Conservation (phyloP, 2,888 invertebrate genomes). For the Drosophila melanosoma region DNA sequence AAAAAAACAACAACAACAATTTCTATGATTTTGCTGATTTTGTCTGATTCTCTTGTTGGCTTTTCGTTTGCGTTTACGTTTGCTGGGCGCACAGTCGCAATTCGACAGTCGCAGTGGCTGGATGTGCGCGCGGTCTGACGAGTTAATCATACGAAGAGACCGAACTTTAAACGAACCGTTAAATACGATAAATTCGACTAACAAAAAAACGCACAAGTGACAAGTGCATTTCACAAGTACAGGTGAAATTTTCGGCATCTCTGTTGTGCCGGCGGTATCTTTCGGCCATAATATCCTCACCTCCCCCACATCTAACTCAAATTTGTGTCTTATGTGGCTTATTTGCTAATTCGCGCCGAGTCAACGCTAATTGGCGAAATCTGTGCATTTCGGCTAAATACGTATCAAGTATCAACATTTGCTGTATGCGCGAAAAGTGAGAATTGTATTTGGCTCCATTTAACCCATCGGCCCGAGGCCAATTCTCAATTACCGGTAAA, state of each 20-base stretch:
- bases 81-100: conserved; percentile 69
- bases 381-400: conserved; percentile 50
- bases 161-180: conserved; percentile 55
- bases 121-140: conserved; percentile 69
- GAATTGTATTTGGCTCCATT: conserved; percentile 22
- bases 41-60: conserved; percentile 41
- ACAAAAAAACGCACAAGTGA: conserved; percentile 23
- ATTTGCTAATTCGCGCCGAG: conserved; percentile 50
- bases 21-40: neutral
- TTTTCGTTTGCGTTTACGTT: conserved; percentile 49
- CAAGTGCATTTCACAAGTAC: conserved; percentile 61
- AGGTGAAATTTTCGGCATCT: conserved; percentile 51
- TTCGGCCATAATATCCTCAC: neutral
- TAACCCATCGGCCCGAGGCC: conserved; percentile 31
- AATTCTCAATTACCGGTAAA: conserved; percentile 47
- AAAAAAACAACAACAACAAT: no score
- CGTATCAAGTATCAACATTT: conserved; percentile 72
- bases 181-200: conserved; percentile 48
- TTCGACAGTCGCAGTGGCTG: conserved; percentile 67
- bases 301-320: neutral
- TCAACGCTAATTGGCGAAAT: conserved; percentile 69
- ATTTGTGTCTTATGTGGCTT: conserved; percentile 31
- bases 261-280: conserved; percentile 48
- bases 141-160: conserved; percentile 28
- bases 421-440: conserved; percentile 41